Percentiles rank a stretch among this genome's conserved stretches.
These are phyloP conservation scores for Babyrousa celebensis DNA, from an alignment of 2,797 vertebrate genomes.

Conservation along the genomic window DNA sequence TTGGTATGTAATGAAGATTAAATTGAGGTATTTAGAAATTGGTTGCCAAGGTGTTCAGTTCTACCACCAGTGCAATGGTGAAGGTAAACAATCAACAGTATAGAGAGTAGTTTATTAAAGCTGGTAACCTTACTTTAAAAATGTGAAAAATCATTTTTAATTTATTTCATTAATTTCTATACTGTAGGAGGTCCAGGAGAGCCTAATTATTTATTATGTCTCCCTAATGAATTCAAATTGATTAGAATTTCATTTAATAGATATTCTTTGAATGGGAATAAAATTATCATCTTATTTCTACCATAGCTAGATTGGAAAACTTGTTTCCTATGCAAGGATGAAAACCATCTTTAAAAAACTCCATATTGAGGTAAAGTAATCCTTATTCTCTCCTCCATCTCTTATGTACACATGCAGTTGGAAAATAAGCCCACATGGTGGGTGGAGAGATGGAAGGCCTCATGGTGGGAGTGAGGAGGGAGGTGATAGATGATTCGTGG, in stretches of 20 bases:
- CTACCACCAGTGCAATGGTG: not conserved
- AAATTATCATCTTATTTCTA: not conserved
- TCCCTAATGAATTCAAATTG: conserved; percentile 67
- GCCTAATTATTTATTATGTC: conserved; percentile 43
- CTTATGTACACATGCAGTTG: not conserved
- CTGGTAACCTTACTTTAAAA: not conserved
- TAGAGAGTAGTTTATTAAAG: not conserved
- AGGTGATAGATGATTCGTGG: not conserved
- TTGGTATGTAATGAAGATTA: not conserved
- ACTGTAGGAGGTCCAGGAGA: conserved; percentile 41
- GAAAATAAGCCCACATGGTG: not conserved
- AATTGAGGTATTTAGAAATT: not conserved
- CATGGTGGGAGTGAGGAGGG: not conserved
- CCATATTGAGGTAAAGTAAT: not conserved
- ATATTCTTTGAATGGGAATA: conserved; percentile 41
- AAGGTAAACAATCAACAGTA: not conserved
- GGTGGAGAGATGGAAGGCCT: not conserved
- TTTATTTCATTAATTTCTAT: conserved; percentile 77
- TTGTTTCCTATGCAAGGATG: not conserved
- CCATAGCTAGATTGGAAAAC: not conserved
- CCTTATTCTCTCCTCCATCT: not conserved
- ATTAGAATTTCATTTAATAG: conserved; percentile 71
- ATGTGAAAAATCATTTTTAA: not conserved
- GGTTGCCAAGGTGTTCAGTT: not conserved
- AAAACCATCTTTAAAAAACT: not conserved